Evolutionary conservation across 2,797 vertebrate species (phyloP).

Genomic region (Tenualosa thibaudeaui): DNA sequence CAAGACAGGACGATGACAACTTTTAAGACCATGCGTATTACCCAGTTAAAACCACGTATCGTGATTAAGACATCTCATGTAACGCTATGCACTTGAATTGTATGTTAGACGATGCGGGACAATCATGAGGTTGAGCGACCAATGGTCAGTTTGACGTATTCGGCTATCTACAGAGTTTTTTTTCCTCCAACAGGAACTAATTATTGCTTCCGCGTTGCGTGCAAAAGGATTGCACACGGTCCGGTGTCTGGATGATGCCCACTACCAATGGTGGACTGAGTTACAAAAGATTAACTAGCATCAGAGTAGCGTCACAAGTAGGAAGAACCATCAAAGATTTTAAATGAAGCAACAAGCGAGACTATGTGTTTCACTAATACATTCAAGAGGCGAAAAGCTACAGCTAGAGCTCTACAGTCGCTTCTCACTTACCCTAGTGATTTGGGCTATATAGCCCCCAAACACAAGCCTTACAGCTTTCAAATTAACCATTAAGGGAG

Average conservation of each 20-base stretch:
- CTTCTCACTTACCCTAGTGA: not conserved
- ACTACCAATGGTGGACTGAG: conserved; percentile 18
- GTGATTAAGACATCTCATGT: not conserved
- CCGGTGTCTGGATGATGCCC: not conserved
- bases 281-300: conserved; percentile 12
- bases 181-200: conserved; percentile 2
- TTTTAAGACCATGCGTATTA: not conserved
- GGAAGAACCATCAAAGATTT: conserved; percentile 20
- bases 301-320: conserved; percentile 13
- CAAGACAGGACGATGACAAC: not conserved
- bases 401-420: not conserved
- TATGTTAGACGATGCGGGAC: not conserved
- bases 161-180: not conserved
- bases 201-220: conserved; percentile 21
- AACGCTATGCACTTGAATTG: not conserved
- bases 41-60: not conserved
- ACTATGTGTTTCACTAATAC: not conserved
- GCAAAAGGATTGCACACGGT: conserved; percentile 8
- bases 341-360: conserved; percentile 10
- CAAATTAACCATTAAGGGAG: not conserved
- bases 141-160: not conserved
- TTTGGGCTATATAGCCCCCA: not conserved
- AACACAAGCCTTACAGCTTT: not conserved
- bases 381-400: not conserved
- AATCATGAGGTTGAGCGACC: not conserved